Percentiles rank a stretch among this genome's conserved stretches.
Evolutionary conservation across 2,797 vertebrate species (phyloP).

Genomic region (Bufotes viridis): DNA sequence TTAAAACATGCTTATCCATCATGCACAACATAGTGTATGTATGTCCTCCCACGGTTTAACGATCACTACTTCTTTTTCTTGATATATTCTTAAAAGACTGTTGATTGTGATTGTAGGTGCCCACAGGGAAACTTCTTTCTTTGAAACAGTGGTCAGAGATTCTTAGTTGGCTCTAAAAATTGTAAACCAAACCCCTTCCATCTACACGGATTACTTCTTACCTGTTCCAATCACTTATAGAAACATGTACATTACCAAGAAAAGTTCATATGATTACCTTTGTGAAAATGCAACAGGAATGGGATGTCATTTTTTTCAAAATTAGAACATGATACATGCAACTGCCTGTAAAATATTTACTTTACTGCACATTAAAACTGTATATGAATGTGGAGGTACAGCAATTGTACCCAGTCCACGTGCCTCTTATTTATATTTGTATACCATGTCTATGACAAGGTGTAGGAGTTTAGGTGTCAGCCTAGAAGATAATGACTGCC

Average conservation of each 20-base stretch:
- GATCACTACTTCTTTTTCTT: neutral
- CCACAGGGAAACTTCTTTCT: slow-evolving; percentile 14
- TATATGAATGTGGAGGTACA: neutral
- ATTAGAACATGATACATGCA: neutral
- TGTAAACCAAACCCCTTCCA: neutral
- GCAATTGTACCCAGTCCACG: neutral
- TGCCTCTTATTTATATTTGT: neutral
- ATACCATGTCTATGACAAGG: neutral
- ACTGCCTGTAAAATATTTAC: slow-evolving; percentile 10
- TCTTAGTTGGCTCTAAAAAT: neutral
- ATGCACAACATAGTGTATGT: neutral
- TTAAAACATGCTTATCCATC: neutral
- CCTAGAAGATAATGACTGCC: neutral
- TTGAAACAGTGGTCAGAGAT: slow-evolving; percentile 1
- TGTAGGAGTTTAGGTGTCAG: neutral
- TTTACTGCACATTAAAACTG: slow-evolving; percentile 3
- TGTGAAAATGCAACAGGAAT: slow-evolving; percentile 38
- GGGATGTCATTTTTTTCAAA: neutral
- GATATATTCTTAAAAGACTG: neutral
- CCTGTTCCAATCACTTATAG: neutral
- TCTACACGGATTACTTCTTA: slow-evolving; percentile 25
- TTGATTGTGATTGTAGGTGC: neutral
- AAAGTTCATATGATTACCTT: slow-evolving; percentile 35
- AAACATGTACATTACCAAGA: slow-evolving; percentile 2
- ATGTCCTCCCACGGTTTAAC: too few species aligned